phyloP scores from a whole-genome alignment of 2,113 vertebrate genomes.

The Channa argus region DNA sequence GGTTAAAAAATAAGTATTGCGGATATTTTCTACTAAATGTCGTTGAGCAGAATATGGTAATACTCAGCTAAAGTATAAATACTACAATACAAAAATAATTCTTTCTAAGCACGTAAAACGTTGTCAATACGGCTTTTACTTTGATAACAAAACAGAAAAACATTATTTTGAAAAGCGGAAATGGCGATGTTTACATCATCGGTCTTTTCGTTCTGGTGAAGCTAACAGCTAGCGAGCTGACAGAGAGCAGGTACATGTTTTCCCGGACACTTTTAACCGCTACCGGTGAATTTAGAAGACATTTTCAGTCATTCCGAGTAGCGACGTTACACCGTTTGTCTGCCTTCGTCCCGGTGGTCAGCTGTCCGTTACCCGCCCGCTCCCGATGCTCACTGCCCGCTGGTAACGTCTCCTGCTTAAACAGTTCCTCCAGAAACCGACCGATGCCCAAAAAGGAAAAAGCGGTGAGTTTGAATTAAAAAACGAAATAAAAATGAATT shows the following conservation, averaged over 20 bases:
- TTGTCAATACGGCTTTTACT: conserved; percentile 18
- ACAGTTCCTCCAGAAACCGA: conserved; percentile 7
- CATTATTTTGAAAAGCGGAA: conserved; percentile 44
- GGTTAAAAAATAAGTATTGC: too few relatives aligned
- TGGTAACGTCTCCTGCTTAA: neutral
- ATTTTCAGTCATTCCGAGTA: neutral
- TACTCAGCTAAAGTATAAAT: too few relatives aligned
- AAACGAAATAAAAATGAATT: too few relatives aligned
- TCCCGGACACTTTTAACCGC: neutral
- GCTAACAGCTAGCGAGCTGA: conserved; percentile 26
- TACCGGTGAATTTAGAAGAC: neutral
- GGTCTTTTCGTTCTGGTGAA: neutral
- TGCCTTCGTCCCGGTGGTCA: neutral
- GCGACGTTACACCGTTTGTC: neutral
- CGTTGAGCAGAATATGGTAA: too few relatives aligned
- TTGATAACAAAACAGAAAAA: neutral
- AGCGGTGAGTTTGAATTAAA: conserved; percentile 40
- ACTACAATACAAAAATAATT: too few relatives aligned
- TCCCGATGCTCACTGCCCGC: neutral
- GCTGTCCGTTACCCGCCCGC: neutral
- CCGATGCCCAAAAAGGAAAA: conserved; percentile 78
- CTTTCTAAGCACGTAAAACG: too few relatives aligned
- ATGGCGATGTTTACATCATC: conserved; percentile 14
- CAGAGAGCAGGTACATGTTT: conserved; percentile 23
- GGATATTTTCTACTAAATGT: too few relatives aligned